phyloP scores from a whole-genome alignment of 2,888 invertebrate genomes.

The Bhutanitis thaidina region DNA sequence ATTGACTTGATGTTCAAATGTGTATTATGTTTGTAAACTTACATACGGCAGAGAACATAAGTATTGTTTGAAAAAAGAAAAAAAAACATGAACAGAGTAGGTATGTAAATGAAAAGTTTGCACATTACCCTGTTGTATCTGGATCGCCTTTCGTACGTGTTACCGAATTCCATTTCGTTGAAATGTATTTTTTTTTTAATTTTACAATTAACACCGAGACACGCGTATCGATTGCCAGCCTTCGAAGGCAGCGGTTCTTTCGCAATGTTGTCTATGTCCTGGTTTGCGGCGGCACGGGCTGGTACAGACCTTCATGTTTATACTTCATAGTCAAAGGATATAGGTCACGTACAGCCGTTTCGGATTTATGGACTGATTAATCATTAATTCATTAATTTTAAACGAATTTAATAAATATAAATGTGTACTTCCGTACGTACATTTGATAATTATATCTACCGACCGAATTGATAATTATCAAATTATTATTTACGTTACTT shows the following conservation, averaged over 20 bases:
- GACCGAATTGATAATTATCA: no score
- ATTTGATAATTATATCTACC: no score
- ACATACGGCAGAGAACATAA: no score
- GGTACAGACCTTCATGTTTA: constrained; percentile 33
- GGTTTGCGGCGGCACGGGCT: constrained; percentile 36
- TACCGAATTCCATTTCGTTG: constrained; percentile 75
- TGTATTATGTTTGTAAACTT: no score
- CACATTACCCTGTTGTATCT: constrained; percentile 80
- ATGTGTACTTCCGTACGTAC: no score
- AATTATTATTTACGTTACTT: no score
- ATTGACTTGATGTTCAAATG: no score
- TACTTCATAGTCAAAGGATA: constrained; percentile 10
- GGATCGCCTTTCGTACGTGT: constrained; percentile 76
- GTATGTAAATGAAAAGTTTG: not conserved
- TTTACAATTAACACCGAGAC: constrained; percentile 24
- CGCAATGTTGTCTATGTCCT: constrained; percentile 34
- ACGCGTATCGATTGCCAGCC: constrained; percentile 54
- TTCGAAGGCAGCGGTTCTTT: constrained; percentile 39
- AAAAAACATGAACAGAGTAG: no score
- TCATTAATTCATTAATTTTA: no score
- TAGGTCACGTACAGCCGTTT: constrained; percentile 25
- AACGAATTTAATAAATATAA: no score
- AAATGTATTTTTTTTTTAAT: constrained; percentile 19
- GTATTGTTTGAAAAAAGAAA: no score
- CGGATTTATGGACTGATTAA: not conserved